Evolutionary conservation across 2,888 invertebrate genomes (phyloP).

Genomic region (Campoplex capitator): DNA sequence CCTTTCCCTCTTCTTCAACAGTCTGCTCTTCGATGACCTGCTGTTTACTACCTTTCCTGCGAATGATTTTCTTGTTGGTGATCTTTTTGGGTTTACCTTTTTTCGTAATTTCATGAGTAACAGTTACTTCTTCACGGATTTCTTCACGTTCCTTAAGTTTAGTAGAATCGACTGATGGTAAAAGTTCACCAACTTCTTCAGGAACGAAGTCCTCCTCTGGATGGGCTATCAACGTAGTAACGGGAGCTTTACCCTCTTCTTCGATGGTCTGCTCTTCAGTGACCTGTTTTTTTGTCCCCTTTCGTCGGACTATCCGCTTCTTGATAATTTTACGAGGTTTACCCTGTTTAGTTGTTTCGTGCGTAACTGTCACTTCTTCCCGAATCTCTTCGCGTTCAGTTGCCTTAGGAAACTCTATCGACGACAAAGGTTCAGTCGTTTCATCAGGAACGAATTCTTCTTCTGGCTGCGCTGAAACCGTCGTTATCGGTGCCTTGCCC

Average conservation of each 20-base stretch:
- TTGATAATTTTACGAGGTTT: slow-evolving; percentile 78
- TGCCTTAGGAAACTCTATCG: too few relatives aligned
- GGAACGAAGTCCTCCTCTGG: slow-evolving; percentile 69
- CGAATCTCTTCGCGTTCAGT: slow-evolving; percentile 44
- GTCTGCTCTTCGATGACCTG: slow-evolving; percentile 84
- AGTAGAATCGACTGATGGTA: too few relatives aligned
- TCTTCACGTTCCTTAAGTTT: too few relatives aligned
- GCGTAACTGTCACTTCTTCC: slow-evolving; percentile 74
- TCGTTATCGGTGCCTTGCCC: too few relatives aligned
- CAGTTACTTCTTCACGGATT: not conserved
- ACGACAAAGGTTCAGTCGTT: too few relatives aligned
- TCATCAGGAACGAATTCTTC: slow-evolving; percentile 60
- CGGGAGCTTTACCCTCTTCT: slow-evolving; percentile 82
- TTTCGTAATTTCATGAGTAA: slow-evolving; percentile 66
- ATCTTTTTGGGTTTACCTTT: slow-evolving; percentile 82
- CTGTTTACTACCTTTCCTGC: slow-evolving; percentile 81
- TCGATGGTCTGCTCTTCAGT: slow-evolving; percentile 83
- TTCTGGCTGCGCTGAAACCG: slow-evolving; percentile 25
- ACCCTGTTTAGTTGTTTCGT: slow-evolving; percentile 73
- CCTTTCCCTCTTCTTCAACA: slow-evolving; percentile 83
- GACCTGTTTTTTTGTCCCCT: slow-evolving; percentile 83
- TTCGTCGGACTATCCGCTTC: slow-evolving; percentile 82
- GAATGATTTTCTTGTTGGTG: slow-evolving; percentile 76
- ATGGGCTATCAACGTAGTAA: slow-evolving; percentile 80
- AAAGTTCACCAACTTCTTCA: too few relatives aligned